These are phyloP conservation scores for Schizopygopsis pylzovi DNA, from an alignment of 2,797 vertebrate genomes.

Conservation along the genomic window DNA sequence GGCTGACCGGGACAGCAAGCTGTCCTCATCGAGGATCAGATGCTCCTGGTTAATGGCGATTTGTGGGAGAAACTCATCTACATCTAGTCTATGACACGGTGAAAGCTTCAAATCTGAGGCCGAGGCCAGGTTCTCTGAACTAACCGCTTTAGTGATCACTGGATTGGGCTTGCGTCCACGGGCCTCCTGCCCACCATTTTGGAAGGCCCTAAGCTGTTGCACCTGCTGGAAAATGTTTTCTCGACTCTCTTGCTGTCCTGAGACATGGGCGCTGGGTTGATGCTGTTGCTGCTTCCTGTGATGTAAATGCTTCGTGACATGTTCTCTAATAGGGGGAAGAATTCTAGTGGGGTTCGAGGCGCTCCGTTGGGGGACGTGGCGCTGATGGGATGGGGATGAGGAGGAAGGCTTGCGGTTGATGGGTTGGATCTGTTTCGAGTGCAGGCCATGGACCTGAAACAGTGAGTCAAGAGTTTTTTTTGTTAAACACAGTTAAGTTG, in stretches of 20 bases:
- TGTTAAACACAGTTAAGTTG: slow-evolving; percentile 33
- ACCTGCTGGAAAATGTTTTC: slow-evolving; percentile 70
- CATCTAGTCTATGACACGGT: slow-evolving; percentile 68
- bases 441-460: slow-evolving; percentile 74
- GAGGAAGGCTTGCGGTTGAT: slow-evolving; percentile 67
- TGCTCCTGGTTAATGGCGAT: slow-evolving; percentile 26
- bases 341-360: slow-evolving; percentile 55
- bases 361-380: slow-evolving; percentile 54
- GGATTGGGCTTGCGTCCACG: slow-evolving; percentile 48
- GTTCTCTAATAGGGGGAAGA: slow-evolving; percentile 53
- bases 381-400: slow-evolving; percentile 56
- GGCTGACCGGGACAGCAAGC: slow-evolving; percentile 56
- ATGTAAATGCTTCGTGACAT: background rate
- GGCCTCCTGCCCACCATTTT: slow-evolving; percentile 39
- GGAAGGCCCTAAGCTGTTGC: slow-evolving; percentile 65
- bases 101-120: slow-evolving; percentile 38
- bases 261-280: slow-evolving; percentile 60
- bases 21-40: background rate
- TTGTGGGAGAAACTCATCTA: slow-evolving; percentile 46
- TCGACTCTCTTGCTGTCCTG: slow-evolving; percentile 47
- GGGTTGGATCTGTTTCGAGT: slow-evolving; percentile 68
- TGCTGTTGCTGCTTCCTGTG: background rate
- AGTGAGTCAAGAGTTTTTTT: slow-evolving; percentile 72
- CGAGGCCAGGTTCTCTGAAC: slow-evolving; percentile 36
- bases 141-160: slow-evolving; percentile 66